Evolutionary conservation across 2,113 vertebrate genomes (phyloP).

Genomic region (Phycodurus eques): DNA sequence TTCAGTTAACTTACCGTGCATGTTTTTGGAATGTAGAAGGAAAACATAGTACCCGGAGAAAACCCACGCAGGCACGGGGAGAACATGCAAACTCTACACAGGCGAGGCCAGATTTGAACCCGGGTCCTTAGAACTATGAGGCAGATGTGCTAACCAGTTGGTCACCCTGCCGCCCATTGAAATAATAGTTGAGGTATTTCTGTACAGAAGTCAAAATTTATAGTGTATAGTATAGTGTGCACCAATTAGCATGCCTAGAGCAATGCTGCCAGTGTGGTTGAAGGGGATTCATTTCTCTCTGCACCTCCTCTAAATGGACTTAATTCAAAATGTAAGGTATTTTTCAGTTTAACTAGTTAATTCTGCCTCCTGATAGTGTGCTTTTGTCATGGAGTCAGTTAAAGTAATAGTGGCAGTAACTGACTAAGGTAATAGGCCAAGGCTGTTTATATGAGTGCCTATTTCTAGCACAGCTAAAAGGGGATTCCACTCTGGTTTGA

Average conservation of each 20-base stretch:
- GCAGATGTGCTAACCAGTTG: too few relatives aligned
- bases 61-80: too few relatives aligned
- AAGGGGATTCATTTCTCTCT: too few relatives aligned
- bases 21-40: too few relatives aligned
- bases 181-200: not conserved
- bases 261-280: not conserved
- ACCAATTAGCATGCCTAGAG: not conserved
- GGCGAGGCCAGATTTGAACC: too few relatives aligned
- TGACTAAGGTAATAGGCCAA: conserved; percentile 31
- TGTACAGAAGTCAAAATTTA: not conserved
- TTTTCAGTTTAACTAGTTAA: conserved; percentile 11
- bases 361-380: conserved; percentile 37
- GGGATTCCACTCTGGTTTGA: conserved; percentile 33
- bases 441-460: conserved; percentile 22
- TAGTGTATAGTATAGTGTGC: not conserved
- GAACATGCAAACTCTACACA: too few relatives aligned
- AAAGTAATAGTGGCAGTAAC: conserved; percentile 52
- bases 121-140: too few relatives aligned
- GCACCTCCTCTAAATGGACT: not conserved
- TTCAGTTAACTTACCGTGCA: too few relatives aligned
- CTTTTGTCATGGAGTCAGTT: conserved; percentile 24
- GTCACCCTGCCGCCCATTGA: too few relatives aligned
- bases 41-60: too few relatives aligned
- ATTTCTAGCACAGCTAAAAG: conserved; percentile 47
- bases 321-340: not conserved